Evolutionary conservation across 2,888 invertebrate genomes (phyloP).

Genomic region (Drosophila hamatofila): DNA sequence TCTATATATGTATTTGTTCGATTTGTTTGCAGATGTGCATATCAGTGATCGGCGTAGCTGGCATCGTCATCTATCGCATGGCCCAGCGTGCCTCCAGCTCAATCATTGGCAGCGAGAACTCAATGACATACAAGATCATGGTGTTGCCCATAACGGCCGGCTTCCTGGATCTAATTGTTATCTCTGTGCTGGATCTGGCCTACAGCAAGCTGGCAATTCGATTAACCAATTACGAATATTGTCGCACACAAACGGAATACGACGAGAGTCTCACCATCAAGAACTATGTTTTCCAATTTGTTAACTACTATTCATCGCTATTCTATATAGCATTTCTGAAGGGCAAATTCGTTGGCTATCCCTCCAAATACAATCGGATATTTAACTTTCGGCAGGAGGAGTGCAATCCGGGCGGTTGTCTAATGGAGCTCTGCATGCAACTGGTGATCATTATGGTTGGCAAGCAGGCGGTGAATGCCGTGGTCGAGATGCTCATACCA

Average conservation of each 20-base stretch:
- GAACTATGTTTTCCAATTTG: constrained; percentile 94
- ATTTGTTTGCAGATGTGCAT: constrained; percentile 87
- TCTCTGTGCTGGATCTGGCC: constrained; percentile 90
- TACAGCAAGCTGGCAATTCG: constrained; percentile 89
- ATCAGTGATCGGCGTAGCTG: constrained; percentile 91
- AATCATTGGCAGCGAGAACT: constrained; percentile 86
- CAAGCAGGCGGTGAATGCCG: constrained; percentile 92
- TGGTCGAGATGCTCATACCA: constrained; percentile 92
- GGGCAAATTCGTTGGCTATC: constrained; percentile 92
- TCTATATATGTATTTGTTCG: background rate
- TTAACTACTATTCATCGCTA: constrained; percentile 95
- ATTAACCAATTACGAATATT: constrained; percentile 91
- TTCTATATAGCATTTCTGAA: constrained; percentile 93
- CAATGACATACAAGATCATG: constrained; percentile 88
- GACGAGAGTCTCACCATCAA: constrained; percentile 94
- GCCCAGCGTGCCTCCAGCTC: constrained; percentile 87
- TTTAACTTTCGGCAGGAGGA: constrained; percentile 90
- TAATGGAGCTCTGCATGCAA: constrained; percentile 94
- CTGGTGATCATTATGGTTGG: constrained; percentile 94
- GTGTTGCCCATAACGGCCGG: constrained; percentile 92
- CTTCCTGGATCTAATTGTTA: constrained; percentile 91
- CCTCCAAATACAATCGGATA: constrained; percentile 90
- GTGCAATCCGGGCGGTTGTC: constrained; percentile 94
- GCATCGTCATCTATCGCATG: constrained; percentile 92
- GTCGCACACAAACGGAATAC: constrained; percentile 93